These are phyloP conservation scores for Athene noctua DNA, from an alignment of 2,113 vertebrate species.

Conservation along the genomic window DNA sequence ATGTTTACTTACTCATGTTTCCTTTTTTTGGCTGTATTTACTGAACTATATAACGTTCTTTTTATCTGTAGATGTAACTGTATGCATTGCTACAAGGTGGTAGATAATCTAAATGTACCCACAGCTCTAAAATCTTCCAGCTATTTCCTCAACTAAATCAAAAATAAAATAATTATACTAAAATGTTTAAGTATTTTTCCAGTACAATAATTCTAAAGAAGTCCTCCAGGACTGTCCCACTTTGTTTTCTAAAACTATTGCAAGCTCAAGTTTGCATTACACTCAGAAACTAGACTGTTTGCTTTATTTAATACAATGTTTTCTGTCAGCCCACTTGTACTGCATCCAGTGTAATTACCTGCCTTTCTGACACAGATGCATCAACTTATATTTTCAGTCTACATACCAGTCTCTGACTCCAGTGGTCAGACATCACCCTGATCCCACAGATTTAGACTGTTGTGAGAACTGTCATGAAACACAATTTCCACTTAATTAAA, in stretches of 20 bases:
- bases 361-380: neutral
- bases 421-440: neutral
- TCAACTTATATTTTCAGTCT: neutral
- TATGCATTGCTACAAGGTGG: neutral
- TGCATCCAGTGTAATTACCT: neutral
- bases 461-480: neutral
- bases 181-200: neutral
- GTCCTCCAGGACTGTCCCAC: neutral
- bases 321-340: neutral
- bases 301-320: neutral
- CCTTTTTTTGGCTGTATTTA: constrained; percentile 9
- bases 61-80: neutral
- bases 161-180: neutral
- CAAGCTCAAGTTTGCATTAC: neutral
- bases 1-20: constrained; percentile 15
- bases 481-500: constrained; percentile 13
- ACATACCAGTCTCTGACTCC: neutral
- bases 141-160: neutral
- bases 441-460: neutral
- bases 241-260: neutral
- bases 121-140: neutral
- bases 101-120: neutral
- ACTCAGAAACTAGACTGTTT: neutral
- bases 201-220: neutral
- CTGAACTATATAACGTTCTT: neutral